Conservation (phyloP, 2,113 vertebrate species). For the Oryzias javanicus region DNA sequence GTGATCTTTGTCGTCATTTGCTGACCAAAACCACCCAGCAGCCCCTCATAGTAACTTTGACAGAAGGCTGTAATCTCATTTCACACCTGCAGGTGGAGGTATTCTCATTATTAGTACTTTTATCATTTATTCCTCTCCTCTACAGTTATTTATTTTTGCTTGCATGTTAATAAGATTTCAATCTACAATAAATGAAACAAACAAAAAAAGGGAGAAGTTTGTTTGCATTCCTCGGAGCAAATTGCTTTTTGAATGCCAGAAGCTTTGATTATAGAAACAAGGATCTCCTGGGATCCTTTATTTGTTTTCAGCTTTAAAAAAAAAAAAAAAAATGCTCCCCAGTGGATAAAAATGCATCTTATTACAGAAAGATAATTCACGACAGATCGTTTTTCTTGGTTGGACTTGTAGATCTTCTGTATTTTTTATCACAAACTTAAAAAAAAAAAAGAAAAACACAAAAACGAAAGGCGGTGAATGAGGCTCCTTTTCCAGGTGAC, state of each 20-base stretch:
- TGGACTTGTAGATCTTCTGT: no score
- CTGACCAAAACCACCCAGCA: neutral
- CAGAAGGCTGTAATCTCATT: conserved; percentile 45
- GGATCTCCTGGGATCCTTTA: conserved; percentile 8
- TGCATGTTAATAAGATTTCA: neutral
- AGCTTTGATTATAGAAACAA: conserved; percentile 3
- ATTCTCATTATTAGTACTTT: conserved; percentile 44
- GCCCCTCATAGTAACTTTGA: conserved; percentile 4
- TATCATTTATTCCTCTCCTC: neutral
- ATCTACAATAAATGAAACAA: conserved; percentile 2
- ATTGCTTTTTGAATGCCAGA: conserved; percentile 4
- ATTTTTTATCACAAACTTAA: no score
- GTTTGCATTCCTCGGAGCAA: neutral
- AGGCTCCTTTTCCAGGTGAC: conserved; percentile 39
- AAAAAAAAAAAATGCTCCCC: conserved; percentile 7
- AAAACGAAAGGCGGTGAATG: no score
- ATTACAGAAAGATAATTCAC: no score
- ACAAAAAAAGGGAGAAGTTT: neutral
- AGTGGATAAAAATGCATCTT: neutral
- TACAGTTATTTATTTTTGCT: neutral
- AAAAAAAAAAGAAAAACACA: no score
- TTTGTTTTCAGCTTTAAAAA: conserved; percentile 11
- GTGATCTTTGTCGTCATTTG: conserved; percentile 26
- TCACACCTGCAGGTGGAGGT: conserved; percentile 67
- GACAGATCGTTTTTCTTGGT: no score